Percentiles rank a stretch among this genome's conserved stretches.
phyloP scores from a whole-genome alignment of 2,797 vertebrate genomes.

The Anniella stebbinsi region DNA sequence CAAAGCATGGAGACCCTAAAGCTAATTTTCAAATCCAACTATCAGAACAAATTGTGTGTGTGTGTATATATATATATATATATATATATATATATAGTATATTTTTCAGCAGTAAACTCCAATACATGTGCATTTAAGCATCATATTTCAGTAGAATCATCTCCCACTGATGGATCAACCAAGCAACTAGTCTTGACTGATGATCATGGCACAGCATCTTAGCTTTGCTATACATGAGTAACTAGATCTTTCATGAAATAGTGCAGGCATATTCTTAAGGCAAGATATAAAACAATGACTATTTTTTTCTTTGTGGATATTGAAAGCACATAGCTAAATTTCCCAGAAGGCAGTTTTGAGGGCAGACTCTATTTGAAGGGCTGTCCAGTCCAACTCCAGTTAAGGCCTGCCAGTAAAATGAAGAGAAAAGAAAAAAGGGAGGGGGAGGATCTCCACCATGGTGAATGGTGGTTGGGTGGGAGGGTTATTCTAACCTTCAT shows the following conservation, averaged over 20 bases:
- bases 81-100: background rate
- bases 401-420: no score
- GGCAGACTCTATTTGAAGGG: no score
- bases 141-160: constrained; percentile 34
- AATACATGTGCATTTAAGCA: constrained; percentile 32
- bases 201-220: constrained; percentile 33
- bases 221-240: background rate
- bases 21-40: constrained; percentile 57
- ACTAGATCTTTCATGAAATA: background rate
- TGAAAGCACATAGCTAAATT: background rate
- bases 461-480: no score
- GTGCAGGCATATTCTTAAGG: background rate
- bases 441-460: no score
- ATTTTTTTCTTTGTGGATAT: background rate
- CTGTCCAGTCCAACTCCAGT: no score
- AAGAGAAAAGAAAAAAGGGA: no score
- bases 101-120: background rate
- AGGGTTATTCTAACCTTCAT: no score
- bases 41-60: constrained; percentile 54
- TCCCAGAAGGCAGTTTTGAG: background rate
- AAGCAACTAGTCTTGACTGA: constrained; percentile 1
- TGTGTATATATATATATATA: constrained; percentile 41
- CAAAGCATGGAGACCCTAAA: constrained; percentile 63
- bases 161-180: background rate
- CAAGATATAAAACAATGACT: background rate